Percentiles rank a stretch among this genome's conserved stretches.
phyloP scores from a whole-genome alignment of 2,797 vertebrate genomes.

The Eospalax fontanierii region DNA sequence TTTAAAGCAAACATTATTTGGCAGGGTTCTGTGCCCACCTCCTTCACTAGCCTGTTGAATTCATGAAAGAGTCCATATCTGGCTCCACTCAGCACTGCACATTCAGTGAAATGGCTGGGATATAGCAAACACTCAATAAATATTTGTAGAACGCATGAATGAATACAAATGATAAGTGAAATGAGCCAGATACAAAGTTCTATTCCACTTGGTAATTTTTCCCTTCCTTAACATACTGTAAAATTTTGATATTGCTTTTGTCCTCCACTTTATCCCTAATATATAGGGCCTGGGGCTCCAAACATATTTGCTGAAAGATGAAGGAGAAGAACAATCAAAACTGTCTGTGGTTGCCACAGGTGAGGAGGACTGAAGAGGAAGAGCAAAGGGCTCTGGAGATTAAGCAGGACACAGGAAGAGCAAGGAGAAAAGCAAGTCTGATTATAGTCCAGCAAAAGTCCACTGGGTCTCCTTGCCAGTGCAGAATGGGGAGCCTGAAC shows the following conservation, averaged over 20 bases:
- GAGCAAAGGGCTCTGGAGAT: conserved; percentile 5
- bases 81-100: neutral
- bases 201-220: conserved; percentile 71
- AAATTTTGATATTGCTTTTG: conserved; percentile 53
- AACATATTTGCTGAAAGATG: conserved; percentile 49
- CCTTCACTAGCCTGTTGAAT: conserved; percentile 39
- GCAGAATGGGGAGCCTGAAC: neutral
- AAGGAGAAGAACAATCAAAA: conserved; percentile 21
- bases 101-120: conserved; percentile 60
- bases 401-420: conserved; percentile 39
- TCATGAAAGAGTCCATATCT: conserved; percentile 32
- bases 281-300: neutral
- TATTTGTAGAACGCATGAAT: conserved; percentile 71
- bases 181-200: conserved; percentile 72
- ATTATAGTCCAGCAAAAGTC: conserved; percentile 7
- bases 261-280: conserved; percentile 56
- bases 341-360: neutral
- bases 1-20: conserved; percentile 11
- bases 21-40: conserved; percentile 47
- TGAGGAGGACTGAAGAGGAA: neutral
- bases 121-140: conserved; percentile 65
- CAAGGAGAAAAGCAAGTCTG: conserved; percentile 52
- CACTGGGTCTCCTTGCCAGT: neutral
- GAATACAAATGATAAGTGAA: conserved; percentile 74
- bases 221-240: conserved; percentile 57